Conservation (phyloP, 2,113 vertebrate genomes). For the Cairina moschata region DNA sequence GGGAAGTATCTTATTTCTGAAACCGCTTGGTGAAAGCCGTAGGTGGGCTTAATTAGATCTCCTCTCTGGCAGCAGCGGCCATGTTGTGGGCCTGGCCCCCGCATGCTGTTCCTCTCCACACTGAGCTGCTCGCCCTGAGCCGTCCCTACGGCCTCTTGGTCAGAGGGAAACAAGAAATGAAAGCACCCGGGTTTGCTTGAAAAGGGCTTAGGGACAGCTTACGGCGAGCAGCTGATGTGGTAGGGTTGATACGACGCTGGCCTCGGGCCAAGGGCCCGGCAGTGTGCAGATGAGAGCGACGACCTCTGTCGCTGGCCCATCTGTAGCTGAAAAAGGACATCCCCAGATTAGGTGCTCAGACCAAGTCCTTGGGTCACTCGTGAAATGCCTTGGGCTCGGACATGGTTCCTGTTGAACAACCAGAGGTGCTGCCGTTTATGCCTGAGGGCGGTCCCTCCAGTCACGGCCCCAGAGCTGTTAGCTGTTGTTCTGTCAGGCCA, state of each 20-base stretch:
- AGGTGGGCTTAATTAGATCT: neutral
- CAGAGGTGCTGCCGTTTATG: neutral
- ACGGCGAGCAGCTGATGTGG: neutral
- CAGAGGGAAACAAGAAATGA: neutral
- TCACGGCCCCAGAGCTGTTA: neutral
- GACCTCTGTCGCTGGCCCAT: constrained; percentile 7
- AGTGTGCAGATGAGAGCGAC: neutral
- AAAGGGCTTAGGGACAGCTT: neutral
- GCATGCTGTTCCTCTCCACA: neutral
- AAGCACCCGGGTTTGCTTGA: neutral
- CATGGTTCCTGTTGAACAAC: neutral
- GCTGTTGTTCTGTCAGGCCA: constrained; percentile 39
- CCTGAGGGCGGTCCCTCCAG: neutral
- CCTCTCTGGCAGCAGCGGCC: neutral
- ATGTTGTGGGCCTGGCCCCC: neutral
- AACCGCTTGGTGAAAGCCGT: neutral
- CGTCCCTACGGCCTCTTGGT: neutral
- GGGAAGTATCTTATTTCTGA: neutral
- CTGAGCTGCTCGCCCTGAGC: neutral
- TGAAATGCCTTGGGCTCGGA: neutral
- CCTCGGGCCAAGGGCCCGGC: accelerated
- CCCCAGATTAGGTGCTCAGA: neutral
- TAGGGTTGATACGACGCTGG: neutral
- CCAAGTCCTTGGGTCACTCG: neutral
- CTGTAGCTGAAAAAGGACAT: neutral